Evolutionary conservation across 2,888 invertebrate species (phyloP), one percentile per base, ranked within the genome.

Genomic region (Adelognathus sp.): DNA sequence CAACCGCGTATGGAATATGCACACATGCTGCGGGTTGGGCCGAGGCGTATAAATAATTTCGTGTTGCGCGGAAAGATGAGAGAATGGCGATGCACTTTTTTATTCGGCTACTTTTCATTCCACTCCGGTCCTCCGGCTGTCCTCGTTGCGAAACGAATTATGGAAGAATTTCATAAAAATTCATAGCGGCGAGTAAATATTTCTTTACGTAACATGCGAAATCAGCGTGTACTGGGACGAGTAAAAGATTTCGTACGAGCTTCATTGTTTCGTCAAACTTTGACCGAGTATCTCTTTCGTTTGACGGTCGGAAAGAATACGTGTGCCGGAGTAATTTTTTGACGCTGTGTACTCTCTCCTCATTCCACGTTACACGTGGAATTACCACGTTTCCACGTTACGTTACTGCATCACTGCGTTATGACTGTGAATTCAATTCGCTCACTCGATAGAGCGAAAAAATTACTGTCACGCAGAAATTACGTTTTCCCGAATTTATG

Each of bases 11-110:
- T 5, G 41, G n/a, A n/a, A n/a, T n/a, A 31, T 29, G 29, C 46
- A 21, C 33, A 61, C 44, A n/a, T n/a, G n/a, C n/a, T n/a, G n/a
- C n/a, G n/a, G n/a, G n/a, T n/a, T n/a, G 33, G 31, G 29, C 39
- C 14, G n/a, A 9, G 18, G 52, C 7, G 70, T 71, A 76, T 79
- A 76, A 79, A 81, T 81, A 71, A 81, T 81, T 73, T 79, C 70
- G 67, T 58, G 44, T 71, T 52, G 60, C 41, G 14, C 44, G 50
- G 39, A 76, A 73, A 66, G 79, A 69, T 44, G 76, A 76, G 76
- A 79, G 76, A n/a, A n/a, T 73, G 64, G 52, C 46, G 36, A 21
- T 44, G 39, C 39, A 18, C 21, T 36, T 7, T 29, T 21, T 52
- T 4, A 36, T 18, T 33, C 9, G 56, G 24, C 52, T n/a, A n/a